Evolutionary conservation across 2,797 vertebrate genomes (phyloP).

Genomic region (Austrolebias charrua): DNA sequence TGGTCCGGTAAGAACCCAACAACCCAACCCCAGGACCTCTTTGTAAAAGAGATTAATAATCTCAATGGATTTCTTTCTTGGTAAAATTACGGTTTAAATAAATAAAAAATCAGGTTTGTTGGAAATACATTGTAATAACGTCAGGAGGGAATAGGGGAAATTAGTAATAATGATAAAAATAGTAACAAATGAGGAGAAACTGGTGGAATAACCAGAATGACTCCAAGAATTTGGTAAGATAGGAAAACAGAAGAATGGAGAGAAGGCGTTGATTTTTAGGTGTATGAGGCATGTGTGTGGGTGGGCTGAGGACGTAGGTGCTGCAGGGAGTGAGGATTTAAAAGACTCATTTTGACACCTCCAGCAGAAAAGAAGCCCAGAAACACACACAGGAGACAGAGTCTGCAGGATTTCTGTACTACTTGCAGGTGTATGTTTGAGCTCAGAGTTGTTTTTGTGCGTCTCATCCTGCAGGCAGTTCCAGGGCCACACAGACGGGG

Average conservation of each 20-base stretch:
- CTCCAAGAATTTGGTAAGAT: too few relatives aligned
- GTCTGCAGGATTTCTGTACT: constrained; percentile 13
- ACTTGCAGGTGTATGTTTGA: constrained; percentile 2
- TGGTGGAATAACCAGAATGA: background rate
- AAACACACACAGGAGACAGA: constrained; percentile 17
- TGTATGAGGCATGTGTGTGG: constrained; percentile 7
- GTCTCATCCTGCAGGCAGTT: constrained; percentile 62
- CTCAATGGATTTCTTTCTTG: too few relatives aligned
- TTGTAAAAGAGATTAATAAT: too few relatives aligned
- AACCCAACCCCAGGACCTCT: too few relatives aligned
- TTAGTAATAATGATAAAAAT: constrained; percentile 16
- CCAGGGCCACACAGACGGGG: constrained; percentile 77
- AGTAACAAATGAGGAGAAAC: constrained; percentile 21
- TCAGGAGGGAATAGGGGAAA: background rate
- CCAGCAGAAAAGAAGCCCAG: constrained; percentile 19
- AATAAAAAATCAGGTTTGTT: background rate
- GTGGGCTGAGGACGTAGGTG: constrained; percentile 14
- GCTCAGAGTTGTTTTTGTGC: constrained; percentile 1
- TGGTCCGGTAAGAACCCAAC: constrained; percentile 63
- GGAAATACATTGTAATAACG: constrained; percentile 6
- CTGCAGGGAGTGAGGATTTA: constrained; percentile 22
- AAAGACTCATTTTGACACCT: constrained; percentile 42
- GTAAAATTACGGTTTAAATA: too few relatives aligned
- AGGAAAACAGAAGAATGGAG: background rate
- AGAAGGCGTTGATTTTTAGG: constrained; percentile 3